Evolutionary conservation across 1,140 invertebrate species (phyloP), one percentile per base, ranked within the genome.

Genomic region (Anoplolepis gracilipes): DNA sequence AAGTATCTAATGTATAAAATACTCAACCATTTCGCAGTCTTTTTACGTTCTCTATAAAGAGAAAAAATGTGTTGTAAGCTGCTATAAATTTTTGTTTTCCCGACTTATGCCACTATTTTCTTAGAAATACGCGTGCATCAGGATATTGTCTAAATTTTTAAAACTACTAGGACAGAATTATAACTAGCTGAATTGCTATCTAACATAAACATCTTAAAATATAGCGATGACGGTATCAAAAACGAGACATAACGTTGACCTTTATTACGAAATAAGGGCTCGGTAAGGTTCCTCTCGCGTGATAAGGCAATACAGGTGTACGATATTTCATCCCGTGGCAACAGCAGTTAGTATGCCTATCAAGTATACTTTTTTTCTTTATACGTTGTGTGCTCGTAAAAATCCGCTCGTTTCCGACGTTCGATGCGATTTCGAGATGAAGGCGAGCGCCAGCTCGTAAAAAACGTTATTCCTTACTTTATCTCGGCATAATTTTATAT

Each of bases 401-500:
- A 72, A 25, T 25, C n/a, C 19, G 11, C 36, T 59, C 67, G 72
- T 84, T 84, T 84, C 70, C 42, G 59, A 25, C 36, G 46, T 67
- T 78, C 53, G 62, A 85, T 42, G 62, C 53, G 49, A 55, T 77
- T 77, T 64, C 22, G 33, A 36, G 59, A 76, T 84, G 53, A 53
- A 67, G 46, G 16, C 22, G 46, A 49, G n/a, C 46, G 25, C 81
- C 57, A 7, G 33, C 25, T 2, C 49, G 62, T 46, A 69, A 82
- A 75, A 86, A n/a, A n/a, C n/a, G 39, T 62, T 53, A 16, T n/a
- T 59, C 39, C 70, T 16, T 19, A 59, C 78, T 64, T 86, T 77
- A 86, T 84, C 64, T 77, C 33, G 11, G 13, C 53, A 72, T 61
- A 77, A 88, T 53, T 88, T 88, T 88, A 88, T 78, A 84, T 86